phyloP scores from a whole-genome alignment of 2,113 vertebrate genomes.

The Paraplagusia blochii region DNA sequence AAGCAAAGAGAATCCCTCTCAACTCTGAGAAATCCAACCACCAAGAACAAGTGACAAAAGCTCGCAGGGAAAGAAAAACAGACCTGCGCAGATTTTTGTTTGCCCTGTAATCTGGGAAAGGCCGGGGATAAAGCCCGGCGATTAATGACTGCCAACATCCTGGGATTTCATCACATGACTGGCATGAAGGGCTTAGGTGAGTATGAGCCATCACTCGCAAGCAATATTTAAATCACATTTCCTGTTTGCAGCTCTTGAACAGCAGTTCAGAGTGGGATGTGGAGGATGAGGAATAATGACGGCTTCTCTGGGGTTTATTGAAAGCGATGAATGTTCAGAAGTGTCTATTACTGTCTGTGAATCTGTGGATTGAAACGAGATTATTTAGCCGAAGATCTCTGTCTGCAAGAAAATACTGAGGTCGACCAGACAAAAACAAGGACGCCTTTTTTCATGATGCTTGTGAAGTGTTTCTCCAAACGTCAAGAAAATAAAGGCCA shows the following conservation, averaged over 20 bases:
- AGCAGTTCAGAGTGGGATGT: slow-evolving; percentile 59
- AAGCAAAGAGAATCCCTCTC: slow-evolving; percentile 67
- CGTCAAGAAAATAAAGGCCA: too few species aligned
- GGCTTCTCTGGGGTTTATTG: slow-evolving; percentile 73
- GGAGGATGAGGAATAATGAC: slow-evolving; percentile 71
- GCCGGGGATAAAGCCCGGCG: slow-evolving; percentile 68
- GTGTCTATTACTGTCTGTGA: slow-evolving; percentile 56
- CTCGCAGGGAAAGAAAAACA: slow-evolving; percentile 24
- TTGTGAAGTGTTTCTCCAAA: too few species aligned
- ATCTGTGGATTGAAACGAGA: slow-evolving; percentile 78
- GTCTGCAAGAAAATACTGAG: slow-evolving; percentile 52
- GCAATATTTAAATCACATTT: slow-evolving; percentile 76
- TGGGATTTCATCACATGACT: slow-evolving; percentile 41
- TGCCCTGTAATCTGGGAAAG: slow-evolving; percentile 72
- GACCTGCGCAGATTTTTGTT: slow-evolving; percentile 61
- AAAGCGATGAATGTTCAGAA: slow-evolving; percentile 70
- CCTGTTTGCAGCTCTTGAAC: slow-evolving; percentile 73
- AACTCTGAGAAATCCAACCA: slow-evolving; percentile 57
- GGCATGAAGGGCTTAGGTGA: slow-evolving; percentile 59
- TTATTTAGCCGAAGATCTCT: slow-evolving; percentile 72
- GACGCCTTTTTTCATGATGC: too few species aligned
- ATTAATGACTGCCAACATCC: slow-evolving; percentile 65
- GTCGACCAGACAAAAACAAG: slow-evolving; percentile 8
- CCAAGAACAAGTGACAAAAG: slow-evolving; percentile 61
- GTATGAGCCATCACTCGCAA: slow-evolving; percentile 70